Conservation (phyloP, 2,113 vertebrate genomes). For the Amia ocellicauda region DNA sequence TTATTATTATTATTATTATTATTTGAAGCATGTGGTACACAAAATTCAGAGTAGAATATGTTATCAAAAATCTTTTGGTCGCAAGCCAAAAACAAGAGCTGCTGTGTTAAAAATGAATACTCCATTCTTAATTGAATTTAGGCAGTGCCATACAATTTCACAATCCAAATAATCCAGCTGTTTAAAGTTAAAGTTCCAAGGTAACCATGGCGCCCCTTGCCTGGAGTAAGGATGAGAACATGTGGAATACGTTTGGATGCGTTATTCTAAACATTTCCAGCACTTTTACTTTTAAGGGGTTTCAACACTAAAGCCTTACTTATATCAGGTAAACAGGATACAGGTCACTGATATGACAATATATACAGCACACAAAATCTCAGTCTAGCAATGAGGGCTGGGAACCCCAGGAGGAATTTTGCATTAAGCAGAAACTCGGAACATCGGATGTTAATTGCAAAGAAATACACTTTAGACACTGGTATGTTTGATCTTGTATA, state of each 20-base stretch:
- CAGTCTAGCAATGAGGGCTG: no score
- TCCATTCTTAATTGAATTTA: slow-evolving; percentile 67
- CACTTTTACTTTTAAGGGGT: slow-evolving; percentile 72
- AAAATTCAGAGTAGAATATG: slow-evolving; percentile 65
- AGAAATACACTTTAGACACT: no score
- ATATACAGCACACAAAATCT: slow-evolving; percentile 54
- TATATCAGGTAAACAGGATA: slow-evolving; percentile 76
- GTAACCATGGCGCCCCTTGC: slow-evolving; percentile 75
- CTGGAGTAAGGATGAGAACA: slow-evolving; percentile 67
- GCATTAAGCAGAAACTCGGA: no score
- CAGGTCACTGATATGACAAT: slow-evolving; percentile 73
- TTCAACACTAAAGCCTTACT: slow-evolving; percentile 63
- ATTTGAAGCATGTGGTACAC: no score
- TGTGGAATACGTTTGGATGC: slow-evolving; percentile 77
- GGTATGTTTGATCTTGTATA: no score
- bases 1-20: no score
- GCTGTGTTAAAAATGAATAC: slow-evolving; percentile 61
- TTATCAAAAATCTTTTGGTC: slow-evolving; percentile 70
- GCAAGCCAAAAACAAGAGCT: slow-evolving; percentile 65
- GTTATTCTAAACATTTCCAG: slow-evolving; percentile 56
- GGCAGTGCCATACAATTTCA: slow-evolving; percentile 72
- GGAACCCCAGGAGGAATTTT: no score
- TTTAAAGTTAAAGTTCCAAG: slow-evolving; percentile 82
- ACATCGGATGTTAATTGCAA: no score
- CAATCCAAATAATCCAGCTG: slow-evolving; percentile 77